Conservation (phyloP, 2,888 invertebrate species). For the Ctena decussata region DNA sequence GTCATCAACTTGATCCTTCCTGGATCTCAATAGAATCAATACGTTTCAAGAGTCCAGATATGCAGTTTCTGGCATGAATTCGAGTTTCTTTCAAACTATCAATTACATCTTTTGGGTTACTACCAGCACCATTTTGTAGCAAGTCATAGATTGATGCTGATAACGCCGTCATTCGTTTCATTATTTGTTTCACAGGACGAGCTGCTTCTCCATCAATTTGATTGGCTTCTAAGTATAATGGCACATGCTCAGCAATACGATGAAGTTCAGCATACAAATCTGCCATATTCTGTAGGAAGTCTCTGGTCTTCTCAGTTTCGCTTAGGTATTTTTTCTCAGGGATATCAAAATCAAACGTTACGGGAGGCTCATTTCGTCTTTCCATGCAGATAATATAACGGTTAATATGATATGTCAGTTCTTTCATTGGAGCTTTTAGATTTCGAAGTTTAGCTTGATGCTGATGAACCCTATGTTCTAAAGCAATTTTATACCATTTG, state of each 20-base stretch:
- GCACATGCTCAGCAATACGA: background rate
- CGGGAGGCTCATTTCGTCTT: background rate
- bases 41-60: background rate
- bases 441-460: constrained; percentile 22
- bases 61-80: background rate
- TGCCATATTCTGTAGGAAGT: background rate
- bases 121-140: background rate
- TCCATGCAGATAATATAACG: background rate
- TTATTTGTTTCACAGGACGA: background rate
- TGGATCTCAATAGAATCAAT: too few species aligned
- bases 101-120: background rate
- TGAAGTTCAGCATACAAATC: background rate
- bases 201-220: background rate
- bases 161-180: background rate
- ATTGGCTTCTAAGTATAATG: background rate
- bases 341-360: background rate
- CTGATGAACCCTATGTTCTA: constrained; percentile 48
- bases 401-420: background rate
- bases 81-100: background rate
- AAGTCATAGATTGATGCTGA: background rate
- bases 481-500: constrained; percentile 57
- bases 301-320: background rate
- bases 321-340: background rate
- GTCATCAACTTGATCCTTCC: too few species aligned
- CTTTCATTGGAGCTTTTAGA: background rate